phyloP scores from a whole-genome alignment of 2,797 vertebrate species.

The Coregonus suidteri region DNA sequence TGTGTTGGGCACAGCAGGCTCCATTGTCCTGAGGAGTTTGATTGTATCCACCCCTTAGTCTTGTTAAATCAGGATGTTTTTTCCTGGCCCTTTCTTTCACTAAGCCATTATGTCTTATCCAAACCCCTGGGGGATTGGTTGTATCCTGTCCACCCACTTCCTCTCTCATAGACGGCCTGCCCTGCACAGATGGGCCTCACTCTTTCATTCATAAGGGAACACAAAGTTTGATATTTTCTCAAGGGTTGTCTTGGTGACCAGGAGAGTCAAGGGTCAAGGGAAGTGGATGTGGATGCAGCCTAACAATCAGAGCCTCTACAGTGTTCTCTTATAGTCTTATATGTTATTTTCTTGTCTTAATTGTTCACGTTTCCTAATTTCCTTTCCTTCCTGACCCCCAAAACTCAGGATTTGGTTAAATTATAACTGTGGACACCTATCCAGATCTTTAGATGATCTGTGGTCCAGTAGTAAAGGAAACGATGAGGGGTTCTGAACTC shows the following conservation, averaged over 20 bases:
- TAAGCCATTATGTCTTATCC: background rate
- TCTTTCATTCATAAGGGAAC: constrained; percentile 51
- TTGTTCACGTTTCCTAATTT: background rate
- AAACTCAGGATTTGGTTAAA: background rate
- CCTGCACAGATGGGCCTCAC: constrained; percentile 40
- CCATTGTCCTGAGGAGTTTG: background rate
- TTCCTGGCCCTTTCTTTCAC: background rate
- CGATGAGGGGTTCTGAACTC: background rate
- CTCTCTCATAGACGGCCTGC: constrained; percentile 19
- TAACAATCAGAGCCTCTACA: background rate
- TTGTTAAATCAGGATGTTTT: background rate
- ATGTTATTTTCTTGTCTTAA: background rate
- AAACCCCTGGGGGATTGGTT: background rate
- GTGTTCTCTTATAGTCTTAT: background rate
- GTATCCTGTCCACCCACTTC: constrained; percentile 12
- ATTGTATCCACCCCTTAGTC: background rate
- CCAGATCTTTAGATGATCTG: background rate
- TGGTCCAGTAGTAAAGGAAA: background rate
- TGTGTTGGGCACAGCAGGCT: background rate
- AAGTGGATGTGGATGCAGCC: background rate
- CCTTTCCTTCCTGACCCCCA: background rate
- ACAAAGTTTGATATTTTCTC: constrained; percentile 51
- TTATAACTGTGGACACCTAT: background rate
- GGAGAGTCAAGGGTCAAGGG: constrained; percentile 9
- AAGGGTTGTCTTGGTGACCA: background rate